Evolutionary conservation across 2,797 vertebrate species (phyloP), one percentile per base, ranked within the genome.

Genomic region (Gymnothorax javanicus): DNA sequence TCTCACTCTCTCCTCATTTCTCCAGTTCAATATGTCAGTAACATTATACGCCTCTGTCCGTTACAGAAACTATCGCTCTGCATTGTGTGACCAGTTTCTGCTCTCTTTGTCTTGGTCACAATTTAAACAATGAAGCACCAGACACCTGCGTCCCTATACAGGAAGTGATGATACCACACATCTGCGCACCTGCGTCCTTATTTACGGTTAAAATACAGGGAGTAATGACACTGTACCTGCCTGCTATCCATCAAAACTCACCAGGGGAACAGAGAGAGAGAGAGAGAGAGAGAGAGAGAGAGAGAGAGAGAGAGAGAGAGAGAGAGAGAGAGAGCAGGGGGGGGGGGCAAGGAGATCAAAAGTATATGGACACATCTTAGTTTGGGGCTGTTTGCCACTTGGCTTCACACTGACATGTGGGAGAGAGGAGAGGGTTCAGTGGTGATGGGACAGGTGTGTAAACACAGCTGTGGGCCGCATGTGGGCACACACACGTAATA

Each of bases 1-100:
- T 15, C 20, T 64, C 60, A 3, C 60, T 3, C 60, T 27, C 27
- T 85, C 79, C 50, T 43, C 64, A 57, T 54, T 85, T 12, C 23
- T 33, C 84, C 71, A 84, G 86, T 81, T 87, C 85, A 27, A 69
- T 85, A 82, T 54, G 33, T 73, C 79, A 87, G 67, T 85, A 56
- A 85, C 64, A 33, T 43, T 75, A 75, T 11, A 69, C 27, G 71
- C 71, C 11, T 12, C 43, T 33, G 25, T 75, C 71, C 11, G 2
- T 69, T 75, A 59, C 71, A 33, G 43, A 9, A 5, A 3, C 27
- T 3, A 27, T 27, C 25, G 71, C 43, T 75, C 43, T 12, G 9
- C 27, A 23, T 9, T 23, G 23, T 23, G 62, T 17, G 62, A 59
- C 7, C 7, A 59, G 57, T 59, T 59, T 7, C 57, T 59, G 7